A percentile compares a stretch with the other conserved stretches of the same genome.
phyloP scores from a whole-genome alignment of 2,888 invertebrate species.

The Caenorhabditis plicata region DNA sequence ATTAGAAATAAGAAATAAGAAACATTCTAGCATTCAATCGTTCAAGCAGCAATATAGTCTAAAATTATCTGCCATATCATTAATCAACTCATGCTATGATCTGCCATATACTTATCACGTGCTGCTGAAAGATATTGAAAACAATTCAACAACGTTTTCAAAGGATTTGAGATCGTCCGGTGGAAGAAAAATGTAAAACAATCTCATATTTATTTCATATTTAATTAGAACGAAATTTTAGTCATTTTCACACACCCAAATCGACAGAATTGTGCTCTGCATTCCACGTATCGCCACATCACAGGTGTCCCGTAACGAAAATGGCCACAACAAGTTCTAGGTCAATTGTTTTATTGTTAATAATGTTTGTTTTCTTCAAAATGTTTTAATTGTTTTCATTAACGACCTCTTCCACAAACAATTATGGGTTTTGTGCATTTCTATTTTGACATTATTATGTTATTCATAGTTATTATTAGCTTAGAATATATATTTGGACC shows the following conservation, averaged over 20 bases:
- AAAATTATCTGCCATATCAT: slow-evolving; percentile 49
- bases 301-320: slow-evolving; percentile 28
- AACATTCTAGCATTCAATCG: slow-evolving; percentile 14
- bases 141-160: slow-evolving; percentile 14
- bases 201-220: too few species aligned
- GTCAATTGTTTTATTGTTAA: too few species aligned
- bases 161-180: too few species aligned
- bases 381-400: too few species aligned
- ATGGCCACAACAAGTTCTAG: too few species aligned
- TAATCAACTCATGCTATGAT: slow-evolving; percentile 56
- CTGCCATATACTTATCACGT: slow-evolving; percentile 44
- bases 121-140: slow-evolving; percentile 19
- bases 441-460: too few species aligned
- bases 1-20: background rate
- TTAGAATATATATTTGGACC: too few species aligned
- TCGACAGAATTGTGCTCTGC: slow-evolving; percentile 39
- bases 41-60: slow-evolving; percentile 40
- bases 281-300: slow-evolving; percentile 40
- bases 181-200: too few species aligned
- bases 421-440: too few species aligned
- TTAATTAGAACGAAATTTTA: background rate
- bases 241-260: background rate
- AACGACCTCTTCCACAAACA: too few species aligned
- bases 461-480: too few species aligned
- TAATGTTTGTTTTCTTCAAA: too few species aligned